phyloP scores from a whole-genome alignment of 2,113 vertebrate species.

The Hippolais icterina region DNA sequence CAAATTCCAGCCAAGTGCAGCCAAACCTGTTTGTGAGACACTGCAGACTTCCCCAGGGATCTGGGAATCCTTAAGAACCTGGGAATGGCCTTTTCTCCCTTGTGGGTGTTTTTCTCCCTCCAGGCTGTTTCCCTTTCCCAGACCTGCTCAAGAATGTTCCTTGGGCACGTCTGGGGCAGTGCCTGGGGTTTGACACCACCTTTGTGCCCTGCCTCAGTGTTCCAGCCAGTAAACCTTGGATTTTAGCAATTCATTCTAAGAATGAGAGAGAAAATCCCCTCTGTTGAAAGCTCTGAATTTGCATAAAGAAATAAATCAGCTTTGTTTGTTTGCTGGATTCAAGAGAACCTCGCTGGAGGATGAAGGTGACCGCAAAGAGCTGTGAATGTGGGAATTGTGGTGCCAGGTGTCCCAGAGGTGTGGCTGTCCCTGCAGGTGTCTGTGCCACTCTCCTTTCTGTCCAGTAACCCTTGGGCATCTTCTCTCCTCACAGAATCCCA shows the following conservation, averaged over 20 bases:
- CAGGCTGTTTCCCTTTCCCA: not conserved
- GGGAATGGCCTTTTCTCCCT: not conserved
- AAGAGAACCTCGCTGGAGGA: not conserved
- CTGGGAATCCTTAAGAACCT: not conserved
- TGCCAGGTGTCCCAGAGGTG: fast-evolving
- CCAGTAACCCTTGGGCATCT: not conserved
- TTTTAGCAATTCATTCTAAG: not conserved
- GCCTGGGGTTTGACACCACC: not conserved
- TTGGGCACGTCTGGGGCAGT: not conserved
- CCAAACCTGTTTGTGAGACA: not conserved
- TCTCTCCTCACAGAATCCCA: not conserved
- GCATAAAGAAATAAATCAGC: not conserved
- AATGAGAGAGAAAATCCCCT: not conserved
- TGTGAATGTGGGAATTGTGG: not conserved
- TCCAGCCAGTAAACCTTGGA: not conserved
- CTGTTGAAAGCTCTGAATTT: not conserved
- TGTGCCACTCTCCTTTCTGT: not conserved
- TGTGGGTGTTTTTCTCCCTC: not conserved
- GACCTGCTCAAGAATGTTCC: not conserved
- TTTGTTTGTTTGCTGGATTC: not conserved
- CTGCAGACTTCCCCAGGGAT: not conserved
- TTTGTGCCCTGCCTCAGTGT: not conserved
- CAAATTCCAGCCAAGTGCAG: not conserved
- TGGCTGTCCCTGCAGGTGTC: not conserved
- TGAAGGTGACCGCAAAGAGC: not conserved